Percentiles rank a stretch among this genome's conserved stretches.
Evolutionary conservation across 2,888 invertebrate genomes (phyloP).

Genomic region (Sabellastarte sp.): DNA sequence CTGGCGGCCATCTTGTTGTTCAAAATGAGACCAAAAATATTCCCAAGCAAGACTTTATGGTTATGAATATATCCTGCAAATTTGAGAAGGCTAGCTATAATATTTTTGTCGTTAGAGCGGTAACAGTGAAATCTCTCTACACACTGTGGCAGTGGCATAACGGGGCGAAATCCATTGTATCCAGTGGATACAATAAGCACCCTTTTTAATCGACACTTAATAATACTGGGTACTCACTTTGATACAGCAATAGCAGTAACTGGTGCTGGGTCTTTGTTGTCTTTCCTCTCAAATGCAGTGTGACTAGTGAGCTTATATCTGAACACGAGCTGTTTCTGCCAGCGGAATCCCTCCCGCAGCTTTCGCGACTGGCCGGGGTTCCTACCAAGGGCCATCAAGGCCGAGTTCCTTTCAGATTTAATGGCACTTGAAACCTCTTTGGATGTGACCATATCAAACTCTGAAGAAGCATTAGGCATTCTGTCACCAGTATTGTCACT

Average conservation of each 20-base stretch:
- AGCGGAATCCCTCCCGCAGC: slow-evolving; percentile 69
- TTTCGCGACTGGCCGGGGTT: slow-evolving; percentile 28
- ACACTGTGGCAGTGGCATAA: too few relatives aligned
- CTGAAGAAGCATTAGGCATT: slow-evolving; percentile 72
- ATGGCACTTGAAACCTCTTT: slow-evolving; percentile 53
- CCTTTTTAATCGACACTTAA: too few relatives aligned
- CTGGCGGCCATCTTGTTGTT: too few relatives aligned
- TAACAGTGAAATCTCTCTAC: too few relatives aligned
- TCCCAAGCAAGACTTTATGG: background rate
- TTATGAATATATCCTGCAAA: too few relatives aligned
- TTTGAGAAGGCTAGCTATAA: too few relatives aligned
- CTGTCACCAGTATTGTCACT: too few relatives aligned
- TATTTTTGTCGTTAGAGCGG: too few relatives aligned
- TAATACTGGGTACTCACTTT: slow-evolving; percentile 62
- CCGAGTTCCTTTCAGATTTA: slow-evolving; percentile 37
- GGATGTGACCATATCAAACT: slow-evolving; percentile 75
- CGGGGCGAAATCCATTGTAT: too few relatives aligned
- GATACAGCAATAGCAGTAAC: slow-evolving; percentile 93
- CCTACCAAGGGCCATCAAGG: slow-evolving; percentile 10
- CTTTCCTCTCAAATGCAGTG: slow-evolving; percentile 75
- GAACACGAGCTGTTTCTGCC: slow-evolving; percentile 88
- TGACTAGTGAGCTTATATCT: slow-evolving; percentile 92
- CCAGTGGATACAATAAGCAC: too few relatives aligned
- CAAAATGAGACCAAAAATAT: too few relatives aligned
- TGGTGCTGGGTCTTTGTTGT: slow-evolving; percentile 95